Evolutionary conservation across 30 jellyfish, hydroid and myxozoan species (phyloP), one percentile per base, ranked within the genome.

Genomic region (Aurelia aurita): DNA sequence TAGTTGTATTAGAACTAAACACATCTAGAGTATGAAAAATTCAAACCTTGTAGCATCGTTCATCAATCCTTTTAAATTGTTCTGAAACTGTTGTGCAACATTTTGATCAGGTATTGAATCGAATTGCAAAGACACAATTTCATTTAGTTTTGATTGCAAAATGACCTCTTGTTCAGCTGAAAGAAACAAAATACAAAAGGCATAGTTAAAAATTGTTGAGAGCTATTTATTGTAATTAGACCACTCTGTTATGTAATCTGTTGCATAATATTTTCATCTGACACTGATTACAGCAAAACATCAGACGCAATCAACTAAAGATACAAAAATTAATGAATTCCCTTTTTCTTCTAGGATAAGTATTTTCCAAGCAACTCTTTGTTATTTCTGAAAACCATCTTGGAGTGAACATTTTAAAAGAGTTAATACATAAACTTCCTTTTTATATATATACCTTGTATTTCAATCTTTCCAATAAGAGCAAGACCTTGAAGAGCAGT

Each of bases 401-500:
- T n/a, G n/a, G n/a, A n/a, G n/a, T n/a, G n/a, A n/a, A n/a, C n/a
- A n/a, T n/a, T n/a, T n/a, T n/a, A n/a, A n/a, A n/a, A n/a, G n/a
- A n/a, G n/a, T n/a, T n/a, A n/a, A n/a, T n/a, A n/a, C n/a, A n/a
- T n/a, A n/a, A n/a, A n/a, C n/a, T n/a, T n/a, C n/a, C n/a, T n/a
- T n/a, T n/a, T n/a, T n/a, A n/a, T n/a, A n/a, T n/a, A n/a, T n/a
- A n/a, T n/a, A 65, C 90, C 90, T 79, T 79, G 82, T n/a, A 79
- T 47, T 45, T 79, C 90, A 7, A 79, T 19, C 44, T 65, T 79
- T 39, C 90, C 90, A 79, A 79, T 79, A 31, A 79, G 90, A 12
- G 82, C 77, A 29, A 79, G 46, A 25, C 61, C 47, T 22, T 79
- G 81, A 72, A 79, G 23, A n/a, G 81, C 28, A 1, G 77, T 57